Conservation (phyloP, 2,797 vertebrate genomes). For the Cetoscarus ocellatus region DNA sequence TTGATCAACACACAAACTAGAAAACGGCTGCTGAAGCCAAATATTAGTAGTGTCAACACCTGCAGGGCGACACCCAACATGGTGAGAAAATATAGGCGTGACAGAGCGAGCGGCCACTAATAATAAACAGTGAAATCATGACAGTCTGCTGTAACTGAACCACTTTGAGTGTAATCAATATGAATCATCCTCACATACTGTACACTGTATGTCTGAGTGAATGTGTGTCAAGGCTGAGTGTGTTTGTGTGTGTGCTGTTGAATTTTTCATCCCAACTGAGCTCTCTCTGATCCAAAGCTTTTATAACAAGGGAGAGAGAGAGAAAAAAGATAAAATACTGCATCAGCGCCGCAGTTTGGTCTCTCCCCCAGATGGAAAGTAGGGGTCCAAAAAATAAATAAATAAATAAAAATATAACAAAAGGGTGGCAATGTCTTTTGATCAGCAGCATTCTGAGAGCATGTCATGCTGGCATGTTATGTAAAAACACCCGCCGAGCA, state of each 20-base stretch:
- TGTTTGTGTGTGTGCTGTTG: slow-evolving; percentile 27
- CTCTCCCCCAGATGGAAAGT: slow-evolving; percentile 69
- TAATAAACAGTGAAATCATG: slow-evolving; percentile 70
- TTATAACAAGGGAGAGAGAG: slow-evolving; percentile 40
- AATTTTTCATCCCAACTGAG: slow-evolving; percentile 51
- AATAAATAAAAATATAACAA: background rate
- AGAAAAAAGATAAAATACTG: slow-evolving; percentile 77
- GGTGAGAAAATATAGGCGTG: slow-evolving; percentile 52
- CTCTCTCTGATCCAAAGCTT: slow-evolving; percentile 61
- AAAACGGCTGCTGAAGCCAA: slow-evolving; percentile 55
- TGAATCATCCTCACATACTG: slow-evolving; percentile 60
- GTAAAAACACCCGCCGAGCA: slow-evolving; percentile 61
- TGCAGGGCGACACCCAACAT: slow-evolving; percentile 73
- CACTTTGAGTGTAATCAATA: slow-evolving; percentile 44
- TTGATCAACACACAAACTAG: slow-evolving; percentile 66
- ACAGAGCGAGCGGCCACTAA: slow-evolving; percentile 51
- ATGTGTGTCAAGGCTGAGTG: slow-evolving; percentile 16
- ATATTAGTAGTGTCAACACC: slow-evolving; percentile 76
- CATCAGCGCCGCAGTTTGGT: slow-evolving; percentile 82
- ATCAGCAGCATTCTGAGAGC: slow-evolving; percentile 63
- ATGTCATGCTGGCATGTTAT: slow-evolving; percentile 63
- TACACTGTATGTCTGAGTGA: slow-evolving; percentile 13
- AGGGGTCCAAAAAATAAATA: slow-evolving; percentile 32
- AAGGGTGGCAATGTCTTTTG: slow-evolving; percentile 53
- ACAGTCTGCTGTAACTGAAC: slow-evolving; percentile 45